phyloP scores from a whole-genome alignment of 2,797 vertebrate genomes.

The Melanotaenia pygmaea region DNA sequence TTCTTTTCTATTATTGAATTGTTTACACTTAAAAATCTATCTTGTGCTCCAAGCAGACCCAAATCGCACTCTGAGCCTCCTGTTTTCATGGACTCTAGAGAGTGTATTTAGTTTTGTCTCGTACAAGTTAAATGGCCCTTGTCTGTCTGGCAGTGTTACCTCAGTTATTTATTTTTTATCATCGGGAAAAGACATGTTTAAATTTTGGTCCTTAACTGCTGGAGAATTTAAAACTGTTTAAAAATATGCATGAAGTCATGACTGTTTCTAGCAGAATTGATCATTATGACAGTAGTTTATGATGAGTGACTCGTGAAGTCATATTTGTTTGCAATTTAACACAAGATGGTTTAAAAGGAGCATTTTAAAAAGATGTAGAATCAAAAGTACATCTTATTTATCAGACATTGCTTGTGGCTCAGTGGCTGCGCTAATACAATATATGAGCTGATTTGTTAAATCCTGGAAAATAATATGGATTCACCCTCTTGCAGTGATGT shows the following conservation, averaged over 20 bases:
- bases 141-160: conserved; percentile 71
- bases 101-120: conserved; percentile 73
- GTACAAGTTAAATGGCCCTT: conserved; percentile 72
- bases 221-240: conserved; percentile 30
- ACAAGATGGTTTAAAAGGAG: conserved; percentile 38
- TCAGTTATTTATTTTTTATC: conserved; percentile 39
- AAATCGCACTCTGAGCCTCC: conserved; percentile 70
- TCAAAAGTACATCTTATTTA: conserved; percentile 42
- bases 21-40: conserved; percentile 73
- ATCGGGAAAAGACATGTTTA: conserved; percentile 50
- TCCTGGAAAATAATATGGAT: too few relatives aligned
- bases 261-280: conserved; percentile 31
- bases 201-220: conserved; percentile 52
- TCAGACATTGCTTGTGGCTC: conserved; percentile 38
- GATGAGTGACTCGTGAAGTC: conserved; percentile 41
- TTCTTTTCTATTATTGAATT: conserved; percentile 75
- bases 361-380: conserved; percentile 52
- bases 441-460: too few relatives aligned
- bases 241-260: neutral
- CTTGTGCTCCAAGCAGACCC: conserved; percentile 57
- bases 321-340: conserved; percentile 28
- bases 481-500: too few relatives aligned
- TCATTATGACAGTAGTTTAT: conserved; percentile 55
- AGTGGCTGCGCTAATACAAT: conserved; percentile 34
- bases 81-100: conserved; percentile 72